Base-by-base conservation (phyloP, 1,140 invertebrate species). In the Alviniconcha marisindica region DNA sequence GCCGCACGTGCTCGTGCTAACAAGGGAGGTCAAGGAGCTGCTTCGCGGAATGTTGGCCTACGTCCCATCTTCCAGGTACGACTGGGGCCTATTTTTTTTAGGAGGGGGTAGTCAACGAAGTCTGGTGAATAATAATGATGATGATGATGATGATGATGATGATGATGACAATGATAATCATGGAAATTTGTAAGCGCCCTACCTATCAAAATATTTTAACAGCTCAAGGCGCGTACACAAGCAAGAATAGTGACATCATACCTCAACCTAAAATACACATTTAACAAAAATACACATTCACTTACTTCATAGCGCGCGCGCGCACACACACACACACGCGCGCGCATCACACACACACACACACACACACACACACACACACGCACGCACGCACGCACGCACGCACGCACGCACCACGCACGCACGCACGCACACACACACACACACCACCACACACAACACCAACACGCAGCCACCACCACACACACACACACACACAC, bases 41-140 rank as follows among this genome's bases (percentile, higher is more conserved):
- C 42, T 89, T 0, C 66, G 81, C 0, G 88, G 87, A 0, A 83
- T 89, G 80, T 81, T 91, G 5, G 83, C 86, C n/a, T 88, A 87
- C 78, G 78, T 86, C 10, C 88, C 90, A 7, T 84, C 84, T 0
- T 78, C 84, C 12, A 81, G 90, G 78, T 89, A n/a, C n/a, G n/a
- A n/a, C n/a, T n/a, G n/a, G n/a, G n/a, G n/a, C n/a, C n/a, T n/a
- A n/a, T n/a, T n/a, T n/a, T n/a, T n/a, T n/a, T n/a, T n/a, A n/a
- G n/a, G 44, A 48, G 18, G 18, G 18, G 44, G 24, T 7, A 28
- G 31, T 10, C 24, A 66, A 33, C 24, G 24, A 10, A 66, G 7
- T 66, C 24, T 24, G 24, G 60, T 12, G 18, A 48, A 48, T 5
- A 48, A 48, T 18, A 48, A 48, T 10, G 44, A 48, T 5, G 44